phyloP scores from a whole-genome alignment of 1,140 invertebrate genomes.

The Ostrea denselamellosa region DNA sequence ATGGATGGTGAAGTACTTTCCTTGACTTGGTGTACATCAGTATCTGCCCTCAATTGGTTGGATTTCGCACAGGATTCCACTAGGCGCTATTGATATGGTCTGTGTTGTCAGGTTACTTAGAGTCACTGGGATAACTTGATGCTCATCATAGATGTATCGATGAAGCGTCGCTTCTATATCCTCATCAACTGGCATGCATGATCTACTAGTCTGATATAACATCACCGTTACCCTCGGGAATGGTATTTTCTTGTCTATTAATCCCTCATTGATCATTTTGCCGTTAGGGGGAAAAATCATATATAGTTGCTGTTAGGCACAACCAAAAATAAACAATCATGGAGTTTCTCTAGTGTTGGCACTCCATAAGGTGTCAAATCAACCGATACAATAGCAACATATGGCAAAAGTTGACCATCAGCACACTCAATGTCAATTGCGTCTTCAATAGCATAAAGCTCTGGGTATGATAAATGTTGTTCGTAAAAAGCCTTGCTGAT shows the following conservation, averaged over 20 bases:
- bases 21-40: neutral
- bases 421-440: constrained; percentile 35
- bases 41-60: constrained; percentile 6
- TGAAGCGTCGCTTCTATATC: constrained; percentile 26
- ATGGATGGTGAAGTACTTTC: neutral
- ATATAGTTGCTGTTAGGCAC: neutral
- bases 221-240: neutral
- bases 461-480: neutral
- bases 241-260: too few species aligned
- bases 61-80: constrained; percentile 31
- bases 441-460: constrained; percentile 30
- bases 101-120: constrained; percentile 34
- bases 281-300: constrained; percentile 17
- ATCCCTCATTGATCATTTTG: neutral
- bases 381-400: neutral
- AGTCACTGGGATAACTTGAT: neutral
- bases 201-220: neutral
- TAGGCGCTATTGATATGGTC: neutral
- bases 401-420: constrained; percentile 27
- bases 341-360: neutral
- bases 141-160: neutral
- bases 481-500: constrained; percentile 4
- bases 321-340: neutral
- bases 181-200: constrained; percentile 14
- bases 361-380: neutral